Conservation (phyloP, 2,888 invertebrate genomes). For the Ichneumon xanthorius region DNA sequence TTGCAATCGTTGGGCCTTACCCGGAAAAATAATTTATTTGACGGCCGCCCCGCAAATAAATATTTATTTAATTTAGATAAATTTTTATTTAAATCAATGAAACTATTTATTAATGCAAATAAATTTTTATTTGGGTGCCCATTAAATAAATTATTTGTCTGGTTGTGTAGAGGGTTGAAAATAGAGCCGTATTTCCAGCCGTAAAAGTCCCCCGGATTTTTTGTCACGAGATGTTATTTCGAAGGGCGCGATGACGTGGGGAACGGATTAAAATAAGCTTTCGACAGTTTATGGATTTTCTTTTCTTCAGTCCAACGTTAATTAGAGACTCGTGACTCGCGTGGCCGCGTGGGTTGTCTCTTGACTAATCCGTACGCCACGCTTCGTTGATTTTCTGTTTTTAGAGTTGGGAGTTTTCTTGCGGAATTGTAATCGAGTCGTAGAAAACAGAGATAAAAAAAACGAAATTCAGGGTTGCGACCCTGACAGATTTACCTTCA, state of each 20-base stretch:
- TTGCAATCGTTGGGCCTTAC: not conserved
- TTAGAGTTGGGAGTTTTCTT: not conserved
- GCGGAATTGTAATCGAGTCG: not conserved
- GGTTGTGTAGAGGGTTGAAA: not conserved
- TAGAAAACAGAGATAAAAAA: not conserved
- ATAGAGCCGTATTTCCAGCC: not conserved
- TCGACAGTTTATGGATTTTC: not conserved
- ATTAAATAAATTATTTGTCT: too few relatives aligned
- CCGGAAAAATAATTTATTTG: too few relatives aligned
- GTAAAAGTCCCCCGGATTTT: too few relatives aligned
- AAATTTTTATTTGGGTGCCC: too few relatives aligned
- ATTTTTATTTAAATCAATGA: too few relatives aligned
- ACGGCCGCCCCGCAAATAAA: too few relatives aligned
- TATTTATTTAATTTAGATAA: too few relatives aligned
- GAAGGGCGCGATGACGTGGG: too few relatives aligned
- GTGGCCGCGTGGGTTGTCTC: not conserved
- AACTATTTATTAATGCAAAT: too few relatives aligned
- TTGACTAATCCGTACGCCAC: not conserved
- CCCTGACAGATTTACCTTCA: conserved; percentile 66
- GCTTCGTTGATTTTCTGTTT: conserved; percentile 4
- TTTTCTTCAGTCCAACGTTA: not conserved
- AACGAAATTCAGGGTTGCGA: conserved; percentile 63
- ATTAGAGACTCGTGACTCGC: not conserved
- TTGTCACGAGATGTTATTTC: too few relatives aligned
- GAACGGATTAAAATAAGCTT: not conserved